Evolutionary conservation across 2,797 vertebrate genomes (phyloP).

Genomic region (Brotula barbata): DNA sequence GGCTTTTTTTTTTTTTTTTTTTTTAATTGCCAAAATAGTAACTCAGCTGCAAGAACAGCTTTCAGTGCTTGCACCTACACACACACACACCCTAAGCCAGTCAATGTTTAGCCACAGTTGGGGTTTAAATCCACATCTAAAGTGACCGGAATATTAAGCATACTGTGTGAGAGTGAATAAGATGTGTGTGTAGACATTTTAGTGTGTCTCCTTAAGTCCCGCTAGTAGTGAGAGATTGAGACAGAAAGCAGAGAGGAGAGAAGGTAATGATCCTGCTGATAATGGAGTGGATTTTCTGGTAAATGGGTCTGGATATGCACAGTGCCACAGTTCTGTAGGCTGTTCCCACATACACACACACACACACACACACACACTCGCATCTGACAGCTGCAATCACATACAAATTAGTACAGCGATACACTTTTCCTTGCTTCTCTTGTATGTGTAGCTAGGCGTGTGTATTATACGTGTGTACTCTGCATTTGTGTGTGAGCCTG

Average conservation of each 20-base stretch:
- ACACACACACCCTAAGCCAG: background rate
- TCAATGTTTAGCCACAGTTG: constrained; percentile 25
- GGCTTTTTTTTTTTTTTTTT: constrained; percentile 33
- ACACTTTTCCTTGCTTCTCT: constrained; percentile 23
- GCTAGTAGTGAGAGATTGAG: constrained; percentile 21
- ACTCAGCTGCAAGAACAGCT: too few relatives aligned
- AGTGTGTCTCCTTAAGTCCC: constrained; percentile 46
- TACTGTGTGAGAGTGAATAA: constrained; percentile 10
- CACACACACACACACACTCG: constrained; percentile 20
- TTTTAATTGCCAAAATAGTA: too few relatives aligned
- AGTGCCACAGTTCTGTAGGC: constrained; percentile 61
- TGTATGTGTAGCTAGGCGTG: background rate
- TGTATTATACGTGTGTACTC: background rate
- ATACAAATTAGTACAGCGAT: constrained; percentile 30
- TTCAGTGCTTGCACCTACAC: too few relatives aligned
- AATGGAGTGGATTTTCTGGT: constrained; percentile 61
- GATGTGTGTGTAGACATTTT: constrained; percentile 38
- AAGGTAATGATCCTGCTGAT: constrained; percentile 69
- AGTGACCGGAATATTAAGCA: constrained; percentile 20
- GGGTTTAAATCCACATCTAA: constrained; percentile 12
- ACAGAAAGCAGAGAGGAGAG: constrained; percentile 27
- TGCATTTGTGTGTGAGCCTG: constrained; percentile 13
- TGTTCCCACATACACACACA: constrained; percentile 34
- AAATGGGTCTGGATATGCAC: constrained; percentile 68
- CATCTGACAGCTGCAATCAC: constrained; percentile 22